Conservation (phyloP, 30 jellyfish, hydroid and myxozoan genomes). For the Aurelia aurita region DNA sequence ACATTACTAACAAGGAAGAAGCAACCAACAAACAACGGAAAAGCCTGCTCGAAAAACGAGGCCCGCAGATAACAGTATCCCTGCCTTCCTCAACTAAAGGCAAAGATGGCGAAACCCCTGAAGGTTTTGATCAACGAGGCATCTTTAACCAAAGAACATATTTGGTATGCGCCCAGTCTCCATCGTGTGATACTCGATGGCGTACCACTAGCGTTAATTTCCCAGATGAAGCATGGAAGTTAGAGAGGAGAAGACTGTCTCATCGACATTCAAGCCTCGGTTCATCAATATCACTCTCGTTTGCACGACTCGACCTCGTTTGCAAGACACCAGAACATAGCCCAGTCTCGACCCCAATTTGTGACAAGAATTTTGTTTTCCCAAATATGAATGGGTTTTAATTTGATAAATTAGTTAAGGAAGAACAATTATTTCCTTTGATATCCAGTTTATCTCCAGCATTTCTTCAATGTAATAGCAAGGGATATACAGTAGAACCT, state of each 20-base stretch:
- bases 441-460: too few relatives aligned
- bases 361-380: constrained; percentile 25
- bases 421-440: too few relatives aligned
- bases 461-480: too few relatives aligned
- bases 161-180: constrained; percentile 38
- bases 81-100: not conserved
- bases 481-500: too few relatives aligned
- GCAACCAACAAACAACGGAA: not conserved
- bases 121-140: constrained; percentile 14
- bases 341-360: constrained; percentile 43
- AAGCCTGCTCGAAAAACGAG: not conserved
- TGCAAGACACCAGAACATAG: constrained; percentile 67
- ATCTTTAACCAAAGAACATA: constrained; percentile 22
- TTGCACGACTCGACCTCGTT: constrained; percentile 55
- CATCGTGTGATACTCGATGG: constrained; percentile 36
- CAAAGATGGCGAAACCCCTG: not conserved
- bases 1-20: not conserved
- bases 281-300: constrained; percentile 47
- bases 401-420: not conserved
- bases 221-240: constrained; percentile 58
- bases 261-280: constrained; percentile 48
- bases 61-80: constrained; percentile 46
- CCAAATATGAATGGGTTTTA: not conserved
- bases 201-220: constrained; percentile 36
- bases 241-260: constrained; percentile 29